phyloP scores from a whole-genome alignment of 2,888 invertebrate genomes.

The Thecocarcelia acutangulata region DNA sequence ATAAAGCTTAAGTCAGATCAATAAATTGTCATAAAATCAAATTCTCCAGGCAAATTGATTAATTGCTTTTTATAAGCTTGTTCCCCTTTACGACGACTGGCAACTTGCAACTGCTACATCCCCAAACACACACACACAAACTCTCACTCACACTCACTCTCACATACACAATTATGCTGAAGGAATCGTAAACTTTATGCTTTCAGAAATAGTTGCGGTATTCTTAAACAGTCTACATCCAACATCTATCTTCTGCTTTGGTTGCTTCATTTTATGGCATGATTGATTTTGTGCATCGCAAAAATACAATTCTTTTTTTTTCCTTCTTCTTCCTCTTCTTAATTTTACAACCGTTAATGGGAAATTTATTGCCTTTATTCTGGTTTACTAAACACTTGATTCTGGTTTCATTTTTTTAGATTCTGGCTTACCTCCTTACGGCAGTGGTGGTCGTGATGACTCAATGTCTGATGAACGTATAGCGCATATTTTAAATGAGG shows the following conservation, averaged over 20 bases:
- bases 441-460: slow-evolving; percentile 88
- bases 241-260: background rate
- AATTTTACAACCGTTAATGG: slow-evolving; percentile 78
- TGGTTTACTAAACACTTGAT: slow-evolving; percentile 45
- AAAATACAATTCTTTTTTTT: slow-evolving; percentile 25
- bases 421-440: slow-evolving; percentile 89
- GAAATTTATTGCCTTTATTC: slow-evolving; percentile 72
- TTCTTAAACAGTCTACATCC: slow-evolving; percentile 8
- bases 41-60: slow-evolving; percentile 55
- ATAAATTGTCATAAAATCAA: slow-evolving; percentile 68
- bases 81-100: background rate
- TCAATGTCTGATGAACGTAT: slow-evolving; percentile 94
- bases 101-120: too few species aligned
- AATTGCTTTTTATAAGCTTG: slow-evolving; percentile 14
- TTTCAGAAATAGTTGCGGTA: slow-evolving; percentile 41
- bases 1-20: slow-evolving; percentile 48
- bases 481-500: slow-evolving; percentile 95
- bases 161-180: background rate
- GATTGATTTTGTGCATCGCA: slow-evolving; percentile 64
- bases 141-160: background rate
- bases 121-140: background rate
- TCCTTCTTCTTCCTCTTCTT: background rate
- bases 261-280: slow-evolving; percentile 52
- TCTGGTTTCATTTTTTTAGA: slow-evolving; percentile 81
- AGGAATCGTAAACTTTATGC: slow-evolving; percentile 48